Evolutionary conservation across 2,113 vertebrate genomes (phyloP).

Genomic region (Gymnogyps californianus): DNA sequence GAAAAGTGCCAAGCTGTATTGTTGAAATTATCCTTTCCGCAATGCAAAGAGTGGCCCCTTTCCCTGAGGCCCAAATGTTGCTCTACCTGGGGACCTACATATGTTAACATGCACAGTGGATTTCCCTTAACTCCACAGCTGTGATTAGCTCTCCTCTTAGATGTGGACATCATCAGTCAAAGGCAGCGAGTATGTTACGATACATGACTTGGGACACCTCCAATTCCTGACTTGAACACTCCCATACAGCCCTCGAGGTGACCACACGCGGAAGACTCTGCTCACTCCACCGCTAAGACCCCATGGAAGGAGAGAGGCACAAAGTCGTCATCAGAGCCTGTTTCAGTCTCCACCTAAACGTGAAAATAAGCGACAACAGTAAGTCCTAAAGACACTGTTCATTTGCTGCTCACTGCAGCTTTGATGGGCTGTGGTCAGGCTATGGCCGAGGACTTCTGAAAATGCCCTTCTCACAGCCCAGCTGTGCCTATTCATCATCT

Average conservation of each 20-base stretch:
- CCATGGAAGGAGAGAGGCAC: background rate
- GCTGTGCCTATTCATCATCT: slow-evolving; percentile 64
- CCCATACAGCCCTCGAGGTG: background rate
- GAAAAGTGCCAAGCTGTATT: background rate
- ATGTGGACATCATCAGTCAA: background rate
- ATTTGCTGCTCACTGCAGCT: background rate
- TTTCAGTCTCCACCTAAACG: background rate
- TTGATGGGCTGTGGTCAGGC: background rate
- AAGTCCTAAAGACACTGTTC: background rate
- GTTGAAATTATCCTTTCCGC: background rate
- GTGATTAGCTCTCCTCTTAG: background rate
- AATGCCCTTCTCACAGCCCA: slow-evolving; percentile 2
- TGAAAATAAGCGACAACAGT: background rate
- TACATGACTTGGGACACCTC: background rate
- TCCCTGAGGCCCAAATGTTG: background rate
- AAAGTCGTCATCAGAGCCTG: background rate
- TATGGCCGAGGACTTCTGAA: background rate
- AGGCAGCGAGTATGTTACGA: background rate
- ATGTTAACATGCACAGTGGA: rapidly evolving
- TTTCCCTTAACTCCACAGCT: background rate
- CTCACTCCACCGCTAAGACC: background rate
- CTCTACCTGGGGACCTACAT: background rate
- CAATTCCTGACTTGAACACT: background rate
- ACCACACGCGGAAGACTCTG: background rate
- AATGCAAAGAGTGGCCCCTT: rapidly evolving